Evolutionary conservation across 2,888 invertebrate species (phyloP).

Genomic region (Melolontha melolontha): DNA sequence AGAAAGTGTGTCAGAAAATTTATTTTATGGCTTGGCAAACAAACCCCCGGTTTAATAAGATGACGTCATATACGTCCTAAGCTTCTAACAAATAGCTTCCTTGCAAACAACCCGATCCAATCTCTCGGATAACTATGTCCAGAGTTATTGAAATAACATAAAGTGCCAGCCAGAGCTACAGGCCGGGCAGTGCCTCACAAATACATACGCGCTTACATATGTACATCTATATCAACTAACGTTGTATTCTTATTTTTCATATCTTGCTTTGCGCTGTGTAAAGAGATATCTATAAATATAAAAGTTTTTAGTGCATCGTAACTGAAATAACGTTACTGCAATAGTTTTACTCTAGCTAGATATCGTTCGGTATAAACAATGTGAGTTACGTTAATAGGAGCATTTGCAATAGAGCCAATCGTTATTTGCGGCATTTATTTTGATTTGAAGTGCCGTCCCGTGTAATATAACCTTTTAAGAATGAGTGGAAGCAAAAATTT

Average conservation of each 20-base stretch:
- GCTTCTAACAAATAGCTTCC: slow-evolving; percentile 58
- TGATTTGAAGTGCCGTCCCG: too few relatives aligned
- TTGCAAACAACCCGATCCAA: slow-evolving; percentile 56
- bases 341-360: slow-evolving; percentile 25
- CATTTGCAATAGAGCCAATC: slow-evolving; percentile 8
- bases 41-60: slow-evolving; percentile 61
- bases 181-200: slow-evolving; percentile 1
- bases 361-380: slow-evolving; percentile 32
- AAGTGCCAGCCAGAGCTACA: slow-evolving; percentile 14
- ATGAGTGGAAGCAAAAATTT: too few relatives aligned
- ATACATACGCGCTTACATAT: neutral
- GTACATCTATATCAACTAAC: neutral
- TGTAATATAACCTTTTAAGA: too few relatives aligned
- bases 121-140: slow-evolving; percentile 55
- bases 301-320: slow-evolving; percentile 35
- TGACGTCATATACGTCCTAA: slow-evolving; percentile 60
- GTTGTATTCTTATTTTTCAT: slow-evolving; percentile 9
- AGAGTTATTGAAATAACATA: slow-evolving; percentile 47
- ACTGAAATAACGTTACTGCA: slow-evolving; percentile 32
- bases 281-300: slow-evolving; percentile 33
- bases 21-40: slow-evolving; percentile 62
- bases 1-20: slow-evolving; percentile 62
- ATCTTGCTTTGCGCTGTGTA: slow-evolving; percentile 6
- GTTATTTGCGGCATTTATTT: neutral
- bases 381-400: slow-evolving; percentile 34